Percentiles rank a stretch among this genome's conserved stretches.
These are phyloP conservation scores for Drosophila falleni DNA, from an alignment of 2,888 invertebrate genomes.

Conservation along the genomic window DNA sequence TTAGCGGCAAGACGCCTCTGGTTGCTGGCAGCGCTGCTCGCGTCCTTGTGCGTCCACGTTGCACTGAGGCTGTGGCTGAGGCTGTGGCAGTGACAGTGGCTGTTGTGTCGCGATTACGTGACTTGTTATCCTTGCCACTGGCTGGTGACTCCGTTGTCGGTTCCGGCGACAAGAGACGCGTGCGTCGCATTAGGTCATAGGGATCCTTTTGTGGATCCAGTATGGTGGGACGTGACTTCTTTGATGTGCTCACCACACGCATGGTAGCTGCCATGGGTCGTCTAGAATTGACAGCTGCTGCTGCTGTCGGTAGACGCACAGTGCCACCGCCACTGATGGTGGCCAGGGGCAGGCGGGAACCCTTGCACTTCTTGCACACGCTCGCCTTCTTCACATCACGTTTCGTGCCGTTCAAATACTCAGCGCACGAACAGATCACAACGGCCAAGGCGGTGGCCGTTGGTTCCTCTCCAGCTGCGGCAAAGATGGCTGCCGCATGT, in stretches of 20 bases:
- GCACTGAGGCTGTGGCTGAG: conserved; percentile 84
- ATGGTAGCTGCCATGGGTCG: conserved; percentile 87
- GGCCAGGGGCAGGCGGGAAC: conserved; percentile 91
- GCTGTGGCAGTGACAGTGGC: conserved; percentile 11
- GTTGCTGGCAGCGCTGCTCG: conserved; percentile 85
- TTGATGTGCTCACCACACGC: conserved; percentile 87
- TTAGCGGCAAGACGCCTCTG: conserved; percentile 6
- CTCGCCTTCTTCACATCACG: conserved; percentile 90
- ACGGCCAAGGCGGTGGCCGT: conserved; percentile 87
- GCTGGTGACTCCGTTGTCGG: conserved; percentile 46
- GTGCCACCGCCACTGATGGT: conserved; percentile 89
- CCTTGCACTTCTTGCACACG: conserved; percentile 94
- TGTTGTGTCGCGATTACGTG: conserved; percentile 54
- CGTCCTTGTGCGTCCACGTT: conserved; percentile 87
- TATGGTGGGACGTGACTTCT: conserved; percentile 88
- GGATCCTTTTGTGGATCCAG: conserved; percentile 90
- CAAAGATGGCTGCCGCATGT: conserved; percentile 78
- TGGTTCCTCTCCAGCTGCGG: conserved; percentile 40
- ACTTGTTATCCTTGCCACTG: conserved; percentile 67
- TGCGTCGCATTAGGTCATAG: conserved; percentile 93
- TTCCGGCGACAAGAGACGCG: conserved; percentile 89
- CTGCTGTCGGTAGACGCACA: conserved; percentile 86
- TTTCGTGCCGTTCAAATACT: conserved; percentile 92
- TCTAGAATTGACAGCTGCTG: conserved; percentile 59
- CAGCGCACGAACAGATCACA: conserved; percentile 92